Conservation (phyloP, 2,797 vertebrate species). For the Thalassophryne amazonica region DNA sequence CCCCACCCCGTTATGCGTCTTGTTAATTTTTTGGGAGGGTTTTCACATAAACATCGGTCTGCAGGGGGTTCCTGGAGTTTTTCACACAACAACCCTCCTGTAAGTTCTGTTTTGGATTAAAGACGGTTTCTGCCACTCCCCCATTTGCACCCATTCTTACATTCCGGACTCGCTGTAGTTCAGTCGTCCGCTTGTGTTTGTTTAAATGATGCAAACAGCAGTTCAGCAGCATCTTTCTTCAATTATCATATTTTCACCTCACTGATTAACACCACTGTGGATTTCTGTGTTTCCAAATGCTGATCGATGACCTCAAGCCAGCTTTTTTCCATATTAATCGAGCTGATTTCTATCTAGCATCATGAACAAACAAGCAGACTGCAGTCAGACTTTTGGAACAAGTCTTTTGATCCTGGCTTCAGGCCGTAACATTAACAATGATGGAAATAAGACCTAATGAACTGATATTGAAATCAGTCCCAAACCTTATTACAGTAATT, state of each 20-base stretch:
- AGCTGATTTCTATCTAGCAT: background rate
- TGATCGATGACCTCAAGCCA: background rate
- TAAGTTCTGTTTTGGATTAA: conserved; percentile 59
- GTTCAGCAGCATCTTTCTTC: conserved; percentile 4
- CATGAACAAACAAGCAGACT: background rate
- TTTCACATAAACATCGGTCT: conserved; percentile 63
- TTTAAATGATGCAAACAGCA: conserved; percentile 24
- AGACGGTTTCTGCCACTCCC: conserved; percentile 19
- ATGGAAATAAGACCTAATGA: conserved; percentile 26
- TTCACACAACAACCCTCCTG: conserved; percentile 62
- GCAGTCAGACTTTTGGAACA: background rate
- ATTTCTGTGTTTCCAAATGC: no score
- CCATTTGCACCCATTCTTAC: background rate
- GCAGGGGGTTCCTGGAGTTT: conserved; percentile 50
- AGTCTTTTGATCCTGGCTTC: conserved; percentile 18
- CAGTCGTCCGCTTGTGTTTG: conserved; percentile 3
- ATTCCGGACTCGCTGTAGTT: conserved; percentile 10
- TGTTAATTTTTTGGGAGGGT: conserved; percentile 37
- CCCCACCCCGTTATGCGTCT: conserved; percentile 17
- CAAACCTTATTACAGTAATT: conserved; percentile 39
- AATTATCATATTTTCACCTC: no score
- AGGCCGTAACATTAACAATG: background rate
- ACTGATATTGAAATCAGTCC: conserved; percentile 16
- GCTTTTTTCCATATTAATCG: background rate
- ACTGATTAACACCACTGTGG: no score